These are phyloP conservation scores for Pangasianodon hypophthalmus DNA, from an alignment of 2,113 vertebrate species.

Conservation along the genomic window DNA sequence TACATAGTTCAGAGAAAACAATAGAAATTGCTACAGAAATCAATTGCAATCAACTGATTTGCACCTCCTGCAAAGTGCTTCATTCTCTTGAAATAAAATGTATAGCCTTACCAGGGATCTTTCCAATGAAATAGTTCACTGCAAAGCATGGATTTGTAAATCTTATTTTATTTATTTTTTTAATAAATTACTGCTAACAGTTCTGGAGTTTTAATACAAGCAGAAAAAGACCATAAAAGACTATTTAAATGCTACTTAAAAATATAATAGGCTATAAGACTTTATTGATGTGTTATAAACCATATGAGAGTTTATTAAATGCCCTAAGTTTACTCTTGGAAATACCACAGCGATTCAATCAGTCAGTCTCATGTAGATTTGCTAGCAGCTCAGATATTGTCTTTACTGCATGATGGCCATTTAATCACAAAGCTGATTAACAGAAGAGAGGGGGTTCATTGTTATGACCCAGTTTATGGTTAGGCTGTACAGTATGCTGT, in stretches of 20 bases:
- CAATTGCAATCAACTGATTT: background rate
- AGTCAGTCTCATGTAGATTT: background rate
- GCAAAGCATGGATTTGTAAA: background rate
- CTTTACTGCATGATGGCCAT: background rate
- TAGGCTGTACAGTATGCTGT: background rate
- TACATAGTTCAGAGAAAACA: background rate
- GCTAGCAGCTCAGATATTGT: background rate
- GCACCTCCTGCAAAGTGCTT: background rate
- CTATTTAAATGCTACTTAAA: constrained; percentile 4
- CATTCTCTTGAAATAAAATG: background rate
- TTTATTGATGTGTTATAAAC: constrained; percentile 11
- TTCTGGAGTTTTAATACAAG: background rate
- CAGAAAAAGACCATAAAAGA: constrained; percentile 1
- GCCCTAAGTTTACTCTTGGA: background rate
- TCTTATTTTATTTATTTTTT: too few species aligned
- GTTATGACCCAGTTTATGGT: background rate
- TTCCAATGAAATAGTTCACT: background rate
- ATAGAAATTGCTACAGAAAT: background rate
- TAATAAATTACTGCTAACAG: background rate
- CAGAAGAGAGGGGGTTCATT: background rate
- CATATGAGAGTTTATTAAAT: background rate
- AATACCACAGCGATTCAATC: background rate
- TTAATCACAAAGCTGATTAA: background rate
- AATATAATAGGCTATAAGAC: constrained; percentile 5
- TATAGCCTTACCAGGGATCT: background rate